Percentiles rank a stretch among this genome's conserved stretches.
These are phyloP conservation scores for Oostethus manadensis DNA, from an alignment of 2,113 vertebrate genomes.

Conservation along the genomic window DNA sequence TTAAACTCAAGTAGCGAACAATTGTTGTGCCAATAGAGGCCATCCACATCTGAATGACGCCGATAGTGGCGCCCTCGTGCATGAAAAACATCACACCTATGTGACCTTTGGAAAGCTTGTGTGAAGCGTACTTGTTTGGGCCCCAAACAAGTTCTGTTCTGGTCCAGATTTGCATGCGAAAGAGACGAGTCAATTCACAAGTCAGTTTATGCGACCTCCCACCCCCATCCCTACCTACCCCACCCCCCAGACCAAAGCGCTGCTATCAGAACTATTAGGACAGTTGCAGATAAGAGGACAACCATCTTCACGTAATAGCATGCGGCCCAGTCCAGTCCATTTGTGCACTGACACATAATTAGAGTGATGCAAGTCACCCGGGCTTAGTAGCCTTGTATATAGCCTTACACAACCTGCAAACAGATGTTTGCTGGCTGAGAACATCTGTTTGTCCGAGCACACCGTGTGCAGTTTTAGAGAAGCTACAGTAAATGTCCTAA, in stretches of 20 bases:
- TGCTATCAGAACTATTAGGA: slow-evolving; percentile 6
- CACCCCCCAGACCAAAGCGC: slow-evolving; percentile 45
- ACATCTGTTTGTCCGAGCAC: slow-evolving; percentile 13
- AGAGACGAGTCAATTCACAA: slow-evolving; percentile 24
- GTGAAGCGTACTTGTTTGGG: slow-evolving; percentile 27
- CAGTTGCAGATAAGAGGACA: background rate
- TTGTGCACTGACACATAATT: background rate
- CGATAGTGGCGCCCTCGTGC: slow-evolving; percentile 12
- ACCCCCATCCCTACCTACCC: slow-evolving; percentile 14
- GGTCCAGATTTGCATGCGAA: slow-evolving; percentile 58
- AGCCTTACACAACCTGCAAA: background rate
- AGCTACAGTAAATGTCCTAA: background rate
- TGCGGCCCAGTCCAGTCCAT: too few relatives aligned
- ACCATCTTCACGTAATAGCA: background rate
- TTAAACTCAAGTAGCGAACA: background rate
- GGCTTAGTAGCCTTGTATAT: background rate
- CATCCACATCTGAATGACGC: slow-evolving; percentile 2
- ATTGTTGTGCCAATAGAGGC: slow-evolving; percentile 10
- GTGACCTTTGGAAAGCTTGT: slow-evolving; percentile 17
- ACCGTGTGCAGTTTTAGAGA: slow-evolving; percentile 1
- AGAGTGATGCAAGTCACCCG: background rate
- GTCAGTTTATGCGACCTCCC: slow-evolving; percentile 45
- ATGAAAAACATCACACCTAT: slow-evolving; percentile 13
- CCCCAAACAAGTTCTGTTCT: slow-evolving; percentile 44
- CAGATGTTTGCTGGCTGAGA: slow-evolving; percentile 41